Base-by-base conservation (phyloP, 2,797 vertebrate species). In the Karalla daura region DNA sequence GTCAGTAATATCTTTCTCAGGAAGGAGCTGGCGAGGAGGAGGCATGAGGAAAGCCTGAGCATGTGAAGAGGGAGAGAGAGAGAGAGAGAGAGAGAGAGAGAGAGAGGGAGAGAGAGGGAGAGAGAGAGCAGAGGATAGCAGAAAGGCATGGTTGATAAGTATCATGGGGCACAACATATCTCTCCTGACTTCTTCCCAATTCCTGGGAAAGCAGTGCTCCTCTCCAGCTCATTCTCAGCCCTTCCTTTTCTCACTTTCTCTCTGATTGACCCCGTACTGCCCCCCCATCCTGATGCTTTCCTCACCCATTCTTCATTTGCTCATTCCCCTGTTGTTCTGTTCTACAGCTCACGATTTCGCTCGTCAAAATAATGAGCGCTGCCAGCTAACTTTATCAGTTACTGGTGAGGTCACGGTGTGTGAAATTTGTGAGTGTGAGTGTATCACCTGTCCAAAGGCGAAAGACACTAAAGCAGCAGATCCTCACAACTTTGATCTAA, bases 1-100 rank as follows among this genome's bases (percentile, higher is more conserved):
- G 70, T 80, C 77, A 84, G 81, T 70, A 80, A 83, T 81, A 80
- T 78, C 64, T 70, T 78, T 79, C 81, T 63, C 75, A 78, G 56
- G 67, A 76, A 76, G 67, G 36, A 40, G 49, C 58, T 68, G 17
- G 32, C 25, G 41, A 40, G 41, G 45, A 74, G 59, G 56, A 70
- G 11, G 65, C 33, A 74, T 7, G 61, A 65, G 51, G 54, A 69
- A 76, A 74, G 74, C 46, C 52, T 70, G 68, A 69, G 70, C 63
- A 60, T 66, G 65, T 81, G 76, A 78, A 27, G 46, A 74, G 50
- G 64, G 62, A 35, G 50, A 44, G 20, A 51, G 35, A 51, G 20
- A 55, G 35, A 39, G n/a, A 30, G n/a, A 10, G 12, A 41, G 51
- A 45, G 67, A 51, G 73, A 64, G 59, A 78, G 63, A 81, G 45